phyloP scores from a whole-genome alignment of 2,888 invertebrate species.

The Apeira syringaria region DNA sequence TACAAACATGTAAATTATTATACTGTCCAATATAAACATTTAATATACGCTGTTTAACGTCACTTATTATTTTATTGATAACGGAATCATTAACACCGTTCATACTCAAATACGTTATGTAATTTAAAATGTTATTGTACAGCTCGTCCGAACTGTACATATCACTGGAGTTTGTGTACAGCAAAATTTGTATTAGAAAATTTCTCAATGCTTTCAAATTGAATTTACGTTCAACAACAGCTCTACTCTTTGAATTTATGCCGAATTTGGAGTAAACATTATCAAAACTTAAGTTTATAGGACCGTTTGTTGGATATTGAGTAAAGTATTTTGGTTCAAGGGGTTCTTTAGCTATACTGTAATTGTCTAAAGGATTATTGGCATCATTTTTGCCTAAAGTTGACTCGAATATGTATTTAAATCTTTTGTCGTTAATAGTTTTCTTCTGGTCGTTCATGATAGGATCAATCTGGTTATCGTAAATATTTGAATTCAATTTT shows the following conservation, averaged over 20 bases:
- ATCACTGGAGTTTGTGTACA: neutral
- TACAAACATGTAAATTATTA: neutral
- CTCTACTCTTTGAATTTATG: neutral
- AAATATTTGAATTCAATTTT: no score
- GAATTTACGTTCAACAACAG: conserved; percentile 1
- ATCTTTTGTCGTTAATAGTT: neutral
- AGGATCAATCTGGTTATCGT: no score
- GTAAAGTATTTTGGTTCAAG: no score
- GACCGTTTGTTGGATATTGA: no score
- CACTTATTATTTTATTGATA: neutral
- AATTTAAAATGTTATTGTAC: neutral
- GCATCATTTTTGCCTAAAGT: no score
- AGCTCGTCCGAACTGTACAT: neutral
- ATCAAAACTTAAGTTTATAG: no score
- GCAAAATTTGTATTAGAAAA: neutral
- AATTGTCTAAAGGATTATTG: no score
- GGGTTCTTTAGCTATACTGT: no score
- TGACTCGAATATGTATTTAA: neutral
- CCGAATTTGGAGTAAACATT: no score
- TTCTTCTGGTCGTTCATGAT: no score
- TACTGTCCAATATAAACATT: neutral
- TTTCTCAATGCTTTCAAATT: neutral
- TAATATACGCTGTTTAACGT: neutral
- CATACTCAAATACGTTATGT: neutral
- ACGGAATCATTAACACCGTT: neutral